A percentile compares a stretch with the other conserved stretches of the same genome.
Conservation (phyloP, 2,113 vertebrate genomes). For the Gymnogyps californianus region DNA sequence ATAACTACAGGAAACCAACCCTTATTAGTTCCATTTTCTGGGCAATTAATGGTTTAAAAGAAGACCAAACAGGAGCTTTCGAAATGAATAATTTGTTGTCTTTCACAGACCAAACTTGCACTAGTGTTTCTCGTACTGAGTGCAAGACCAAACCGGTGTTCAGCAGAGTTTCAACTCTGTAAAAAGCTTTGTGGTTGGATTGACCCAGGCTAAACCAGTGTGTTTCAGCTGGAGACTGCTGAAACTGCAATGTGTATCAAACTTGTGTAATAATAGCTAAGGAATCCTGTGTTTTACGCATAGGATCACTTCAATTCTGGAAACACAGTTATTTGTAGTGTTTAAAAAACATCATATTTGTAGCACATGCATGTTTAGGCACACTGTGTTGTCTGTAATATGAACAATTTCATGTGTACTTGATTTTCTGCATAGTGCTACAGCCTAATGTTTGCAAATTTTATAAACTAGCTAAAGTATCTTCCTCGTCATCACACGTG, state of each 20-base stretch:
- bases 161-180: neutral
- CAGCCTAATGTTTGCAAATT: neutral
- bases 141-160: neutral
- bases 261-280: neutral
- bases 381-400: neutral
- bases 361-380: neutral
- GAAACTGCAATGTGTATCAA: neutral
- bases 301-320: neutral
- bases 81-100: neutral
- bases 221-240: neutral
- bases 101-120: neutral
- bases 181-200: neutral
- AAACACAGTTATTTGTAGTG: neutral
- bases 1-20: neutral
- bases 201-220: neutral
- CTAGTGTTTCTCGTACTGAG: neutral
- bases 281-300: accelerated
- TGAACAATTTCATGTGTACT: neutral
- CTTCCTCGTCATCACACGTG: neutral
- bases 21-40: neutral
- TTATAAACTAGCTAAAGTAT: neutral
- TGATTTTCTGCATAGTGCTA: neutral
- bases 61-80: neutral
- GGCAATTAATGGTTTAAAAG: neutral
- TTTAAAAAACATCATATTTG: neutral